These are phyloP conservation scores for Phrynocephalus vlangalii DNA, from an alignment of 2,797 vertebrate species.

Conservation along the genomic window DNA sequence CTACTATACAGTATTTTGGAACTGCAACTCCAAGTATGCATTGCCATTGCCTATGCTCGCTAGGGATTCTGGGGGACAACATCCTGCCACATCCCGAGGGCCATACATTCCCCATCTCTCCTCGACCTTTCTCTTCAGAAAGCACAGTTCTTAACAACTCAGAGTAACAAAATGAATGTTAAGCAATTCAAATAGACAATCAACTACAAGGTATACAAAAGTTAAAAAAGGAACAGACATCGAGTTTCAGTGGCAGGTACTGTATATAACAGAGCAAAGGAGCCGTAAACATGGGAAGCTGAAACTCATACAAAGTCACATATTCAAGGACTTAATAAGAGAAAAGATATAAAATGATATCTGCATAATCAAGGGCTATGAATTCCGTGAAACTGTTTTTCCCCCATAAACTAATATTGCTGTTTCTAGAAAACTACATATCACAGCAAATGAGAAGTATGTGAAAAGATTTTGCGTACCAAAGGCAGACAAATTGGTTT, in stretches of 20 bases:
- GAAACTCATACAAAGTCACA: not conserved
- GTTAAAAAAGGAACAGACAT: not conserved
- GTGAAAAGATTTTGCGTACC: constrained; percentile 27
- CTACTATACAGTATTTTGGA: no score
- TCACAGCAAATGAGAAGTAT: constrained; percentile 32
- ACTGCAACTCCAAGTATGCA: no score
- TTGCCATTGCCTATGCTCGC: no score
- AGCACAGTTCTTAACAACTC: not conserved
- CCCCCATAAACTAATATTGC: not conserved
- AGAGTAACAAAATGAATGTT: no score
- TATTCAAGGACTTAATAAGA: not conserved
- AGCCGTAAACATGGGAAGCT: not conserved
- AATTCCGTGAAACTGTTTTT: not conserved
- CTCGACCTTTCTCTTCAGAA: no score
- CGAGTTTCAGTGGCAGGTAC: not conserved
- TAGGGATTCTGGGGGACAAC: no score
- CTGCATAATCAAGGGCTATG: not conserved
- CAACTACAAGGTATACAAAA: not conserved
- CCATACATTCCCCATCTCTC: no score
- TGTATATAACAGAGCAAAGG: not conserved
- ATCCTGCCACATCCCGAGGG: no score
- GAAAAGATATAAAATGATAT: not conserved
- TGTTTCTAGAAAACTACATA: not conserved
- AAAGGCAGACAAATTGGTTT: constrained; percentile 37
- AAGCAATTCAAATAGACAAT: not conserved